A percentile compares a stretch with the other conserved stretches of the same genome.
Evolutionary conservation across 2,113 vertebrate genomes (phyloP).

Genomic region (Sceloporus undulatus): DNA sequence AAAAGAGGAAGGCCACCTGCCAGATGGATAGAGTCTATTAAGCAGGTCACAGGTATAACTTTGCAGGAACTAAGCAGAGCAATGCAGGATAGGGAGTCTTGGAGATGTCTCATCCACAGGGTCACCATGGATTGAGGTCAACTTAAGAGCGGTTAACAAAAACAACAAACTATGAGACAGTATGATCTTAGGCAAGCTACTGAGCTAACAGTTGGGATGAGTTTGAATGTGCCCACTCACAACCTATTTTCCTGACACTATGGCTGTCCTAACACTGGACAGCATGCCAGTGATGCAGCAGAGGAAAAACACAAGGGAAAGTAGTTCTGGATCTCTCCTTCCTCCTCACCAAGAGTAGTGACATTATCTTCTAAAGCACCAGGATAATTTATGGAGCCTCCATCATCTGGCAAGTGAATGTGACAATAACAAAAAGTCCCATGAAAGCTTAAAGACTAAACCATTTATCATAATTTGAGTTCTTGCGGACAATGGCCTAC

Average conservation of each 20-base stretch:
- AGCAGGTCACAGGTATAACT: too few species aligned
- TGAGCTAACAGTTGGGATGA: neutral
- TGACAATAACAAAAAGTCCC: neutral
- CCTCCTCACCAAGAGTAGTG: too few species aligned
- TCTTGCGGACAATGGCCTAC: neutral
- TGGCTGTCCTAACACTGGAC: too few species aligned
- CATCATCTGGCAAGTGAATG: neutral
- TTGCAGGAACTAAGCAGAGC: too few species aligned
- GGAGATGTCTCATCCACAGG: too few species aligned
- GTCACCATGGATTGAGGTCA: too few species aligned
- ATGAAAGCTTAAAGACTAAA: neutral
- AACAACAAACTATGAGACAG: neutral
- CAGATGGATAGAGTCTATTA: too few species aligned
- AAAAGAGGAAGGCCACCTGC: too few species aligned
- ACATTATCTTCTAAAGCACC: neutral
- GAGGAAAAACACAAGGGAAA: neutral
- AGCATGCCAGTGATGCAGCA: neutral
- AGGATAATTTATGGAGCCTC: neutral
- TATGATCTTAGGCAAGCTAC: neutral
- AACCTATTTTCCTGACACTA: neutral
- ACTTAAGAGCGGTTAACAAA: too few species aligned
- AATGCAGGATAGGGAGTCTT: too few species aligned
- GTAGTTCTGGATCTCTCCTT: neutral
- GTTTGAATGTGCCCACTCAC: neutral
- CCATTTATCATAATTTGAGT: neutral